Evolutionary conservation across 2,797 vertebrate species (phyloP), one percentile per base, ranked within the genome.

Genomic region (Clarias pachynema): DNA sequence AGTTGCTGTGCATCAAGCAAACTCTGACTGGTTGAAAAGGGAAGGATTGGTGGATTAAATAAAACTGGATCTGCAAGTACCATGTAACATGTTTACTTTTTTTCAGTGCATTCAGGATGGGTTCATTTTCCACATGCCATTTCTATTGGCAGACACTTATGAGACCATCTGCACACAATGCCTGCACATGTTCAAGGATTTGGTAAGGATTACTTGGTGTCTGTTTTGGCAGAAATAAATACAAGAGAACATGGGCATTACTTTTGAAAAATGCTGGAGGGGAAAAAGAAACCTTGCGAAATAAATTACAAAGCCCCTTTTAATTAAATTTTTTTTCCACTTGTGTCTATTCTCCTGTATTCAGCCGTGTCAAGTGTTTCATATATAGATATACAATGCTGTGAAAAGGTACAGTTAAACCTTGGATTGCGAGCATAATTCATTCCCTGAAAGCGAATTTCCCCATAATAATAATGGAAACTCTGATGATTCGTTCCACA

Each of bases 21-120:
- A 40, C 34, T 24, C 57, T 62, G 77, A 62, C 16, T n/a, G 75
- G 57, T 79, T 79, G 57, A 79, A 59, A 26, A 59, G 29, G 53
- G 18, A 59, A 34, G 53, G 18, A 5, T 4, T 9, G 12, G 49
- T 22, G 31, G 2, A 75, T 20, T 29, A 31, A 31, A 18, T 1
- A 59, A 34, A 34, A 59, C 57, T 53, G n/a, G 74, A 59, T 34
- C 16, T 29, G 31, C 53, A 20, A 18, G 16, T 29, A 29, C n/a
- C 53, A 53, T 2, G 49, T 31, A 31, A 75, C 14, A 40, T 6
- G 16, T 44, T 31, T 20, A 9, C n/a, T 59, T 20, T 59, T 10
- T 56, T 77, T 77, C 26, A 34, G 26, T 77, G 14, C 53, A 34
- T 77, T 77, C 1, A 18, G 4, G 24, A n/a, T 44, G 0, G 10